Evolutionary conservation across 1,140 invertebrate genomes (phyloP), one percentile per base, ranked within the genome.

Genomic region (Eciton burchellii): DNA sequence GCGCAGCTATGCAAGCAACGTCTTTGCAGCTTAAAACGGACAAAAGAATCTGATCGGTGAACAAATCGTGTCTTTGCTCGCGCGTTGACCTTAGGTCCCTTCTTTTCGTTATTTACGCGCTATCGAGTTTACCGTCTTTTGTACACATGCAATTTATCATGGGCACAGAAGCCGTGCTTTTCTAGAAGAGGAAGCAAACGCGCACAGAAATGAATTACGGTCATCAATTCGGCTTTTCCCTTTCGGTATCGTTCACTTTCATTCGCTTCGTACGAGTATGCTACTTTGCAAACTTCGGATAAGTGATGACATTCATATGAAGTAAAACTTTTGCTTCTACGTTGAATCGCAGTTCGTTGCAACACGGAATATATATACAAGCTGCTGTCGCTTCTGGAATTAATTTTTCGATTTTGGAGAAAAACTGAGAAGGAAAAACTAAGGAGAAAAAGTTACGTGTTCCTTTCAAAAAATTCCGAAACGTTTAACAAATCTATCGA

Each of bases 1-100:
- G 79, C 82, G 71, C 89, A 90, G 89, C 89, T 90, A 90, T 57
- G 88, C 81, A 90, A 90, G 88, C 89, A 90, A 56, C 82, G 35
- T 86, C 47, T 56, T 41, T 70, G 70, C 73, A 74, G 71, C 84
- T 88, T 86, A 88, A 65, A 73, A 59, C 35, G 63, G 52, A 81
- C 59, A 74, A 85, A 85, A 82, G 77, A 49, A 16, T 71, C 45
- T 72, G 66, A 73, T 88, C 68, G 83, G 57, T 57, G 62, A 56
- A 62, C 63, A 57, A 79, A 68, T 43, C 29, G 19, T 54, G 49
- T 49, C 52, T 77, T 43, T 43, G 74, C 29, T 49, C 56, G 74
- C 45, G 56, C 74, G 41, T 79, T 70, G 74, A 56, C 63, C 63
- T 57, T 79, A 68, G 19, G 14, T 68, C 63, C 49, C 26, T 68